Evolutionary conservation across 2,113 vertebrate genomes (phyloP).

Genomic region (Sus scrofa): DNA sequence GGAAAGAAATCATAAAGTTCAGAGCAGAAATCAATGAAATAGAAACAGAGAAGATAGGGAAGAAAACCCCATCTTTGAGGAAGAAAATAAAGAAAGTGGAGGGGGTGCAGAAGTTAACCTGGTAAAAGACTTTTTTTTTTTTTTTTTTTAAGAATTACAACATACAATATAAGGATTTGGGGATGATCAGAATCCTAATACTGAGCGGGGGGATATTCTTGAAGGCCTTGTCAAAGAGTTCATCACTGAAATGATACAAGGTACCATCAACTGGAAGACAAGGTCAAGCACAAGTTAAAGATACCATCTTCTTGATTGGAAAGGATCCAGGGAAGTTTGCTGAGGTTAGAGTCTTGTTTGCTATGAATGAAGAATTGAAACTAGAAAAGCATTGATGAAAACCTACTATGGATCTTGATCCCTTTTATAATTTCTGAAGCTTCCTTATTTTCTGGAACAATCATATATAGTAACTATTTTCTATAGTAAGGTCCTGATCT

Average conservation of each 20-base stretch:
- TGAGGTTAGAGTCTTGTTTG: conserved; percentile 94
- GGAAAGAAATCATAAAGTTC: no score
- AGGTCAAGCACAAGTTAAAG: conserved; percentile 95
- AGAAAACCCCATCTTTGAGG: conserved; percentile 86
- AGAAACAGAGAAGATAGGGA: neutral
- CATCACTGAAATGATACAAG: conserved; percentile 96
- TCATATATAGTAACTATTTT: neutral
- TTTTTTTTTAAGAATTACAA: conserved; percentile 94
- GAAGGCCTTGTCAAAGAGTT: conserved; percentile 94
- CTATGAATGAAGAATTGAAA: conserved; percentile 96
- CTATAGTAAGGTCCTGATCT: neutral
- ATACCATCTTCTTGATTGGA: conserved; percentile 94
- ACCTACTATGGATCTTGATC: no score
- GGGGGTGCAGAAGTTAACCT: conserved; percentile 88
- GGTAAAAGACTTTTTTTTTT: conserved; percentile 93
- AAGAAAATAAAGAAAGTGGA: conserved; percentile 91
- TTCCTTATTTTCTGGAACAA: neutral
- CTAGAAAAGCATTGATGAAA: no score
- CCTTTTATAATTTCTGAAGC: neutral
- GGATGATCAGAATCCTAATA: conserved; percentile 96
- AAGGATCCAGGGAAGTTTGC: conserved; percentile 96
- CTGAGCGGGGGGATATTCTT: conserved; percentile 94
- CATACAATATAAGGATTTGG: conserved; percentile 97
- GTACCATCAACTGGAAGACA: conserved; percentile 90
- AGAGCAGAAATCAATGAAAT: no score